A percentile compares a stretch with the other conserved stretches of the same genome.
Evolutionary conservation across 2,797 vertebrate genomes (phyloP).

Genomic region (Tadarida brasiliensis): DNA sequence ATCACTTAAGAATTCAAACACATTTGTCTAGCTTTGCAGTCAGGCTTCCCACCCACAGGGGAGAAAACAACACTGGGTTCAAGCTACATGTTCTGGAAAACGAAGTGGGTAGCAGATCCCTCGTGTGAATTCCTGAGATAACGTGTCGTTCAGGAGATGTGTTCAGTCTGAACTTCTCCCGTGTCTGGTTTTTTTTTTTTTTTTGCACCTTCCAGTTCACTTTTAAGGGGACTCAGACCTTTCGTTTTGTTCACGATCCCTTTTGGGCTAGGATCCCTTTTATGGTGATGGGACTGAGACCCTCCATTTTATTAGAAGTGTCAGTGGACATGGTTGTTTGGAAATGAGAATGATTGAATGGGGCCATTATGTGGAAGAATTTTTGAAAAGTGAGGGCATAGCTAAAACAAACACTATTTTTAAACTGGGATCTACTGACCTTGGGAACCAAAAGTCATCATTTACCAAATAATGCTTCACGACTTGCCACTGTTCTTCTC

Average conservation of each 20-base stretch:
- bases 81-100: neutral
- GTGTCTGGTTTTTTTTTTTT: neutral
- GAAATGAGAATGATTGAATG: constrained; percentile 72
- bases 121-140: neutral
- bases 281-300: constrained; percentile 6
- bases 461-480: constrained; percentile 31
- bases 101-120: neutral
- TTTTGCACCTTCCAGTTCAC: neutral
- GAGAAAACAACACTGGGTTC: neutral
- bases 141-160: neutral
- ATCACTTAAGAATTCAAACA: neutral
- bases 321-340: constrained; percentile 67
- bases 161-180: neutral
- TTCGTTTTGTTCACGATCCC: neutral
- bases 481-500: neutral
- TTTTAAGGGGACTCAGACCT: neutral
- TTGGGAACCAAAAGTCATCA: constrained; percentile 66
- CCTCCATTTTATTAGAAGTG: constrained; percentile 60
- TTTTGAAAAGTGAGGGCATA: constrained; percentile 76
- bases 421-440: constrained; percentile 57
- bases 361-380: constrained; percentile 68
- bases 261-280: constrained; percentile 54
- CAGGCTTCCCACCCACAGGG: neutral
- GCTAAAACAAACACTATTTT: constrained; percentile 76
- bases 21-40: neutral